Evolutionary conservation across 2,113 vertebrate species (phyloP).

Genomic region (Lepus americanus): DNA sequence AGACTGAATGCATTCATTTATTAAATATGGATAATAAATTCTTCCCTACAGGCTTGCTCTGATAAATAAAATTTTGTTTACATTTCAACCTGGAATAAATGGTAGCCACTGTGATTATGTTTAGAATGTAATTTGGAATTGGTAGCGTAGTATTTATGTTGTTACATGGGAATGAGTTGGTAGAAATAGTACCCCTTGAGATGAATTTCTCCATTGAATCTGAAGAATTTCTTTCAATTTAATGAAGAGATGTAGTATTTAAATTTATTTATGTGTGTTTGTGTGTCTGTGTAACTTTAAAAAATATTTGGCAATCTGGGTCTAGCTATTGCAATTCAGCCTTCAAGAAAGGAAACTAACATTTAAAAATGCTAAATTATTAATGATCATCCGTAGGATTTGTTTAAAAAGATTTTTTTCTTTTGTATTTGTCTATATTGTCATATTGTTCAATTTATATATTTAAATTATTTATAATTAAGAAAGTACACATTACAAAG

Average conservation of each 20-base stretch:
- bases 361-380: background rate
- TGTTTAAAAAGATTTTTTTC: background rate
- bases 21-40: background rate
- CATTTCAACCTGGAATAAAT: background rate
- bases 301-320: background rate
- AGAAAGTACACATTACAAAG: background rate
- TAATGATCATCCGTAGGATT: background rate
- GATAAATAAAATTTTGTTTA: constrained; percentile 13
- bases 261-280: background rate
- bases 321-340: no score
- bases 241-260: background rate
- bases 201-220: constrained; percentile 49
- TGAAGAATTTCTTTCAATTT: background rate
- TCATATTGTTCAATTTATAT: background rate
- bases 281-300: background rate
- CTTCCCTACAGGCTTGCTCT: background rate
- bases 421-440: background rate
- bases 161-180: background rate
- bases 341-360: background rate
- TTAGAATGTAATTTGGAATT: background rate
- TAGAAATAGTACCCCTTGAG: constrained; percentile 8
- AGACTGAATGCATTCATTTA: background rate
- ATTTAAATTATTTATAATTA: background rate
- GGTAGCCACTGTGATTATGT: background rate
- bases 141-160: background rate